Percentiles rank a stretch among this genome's conserved stretches.
Conservation (phyloP, 2,888 invertebrate species). For the Cybosia mesomella region DNA sequence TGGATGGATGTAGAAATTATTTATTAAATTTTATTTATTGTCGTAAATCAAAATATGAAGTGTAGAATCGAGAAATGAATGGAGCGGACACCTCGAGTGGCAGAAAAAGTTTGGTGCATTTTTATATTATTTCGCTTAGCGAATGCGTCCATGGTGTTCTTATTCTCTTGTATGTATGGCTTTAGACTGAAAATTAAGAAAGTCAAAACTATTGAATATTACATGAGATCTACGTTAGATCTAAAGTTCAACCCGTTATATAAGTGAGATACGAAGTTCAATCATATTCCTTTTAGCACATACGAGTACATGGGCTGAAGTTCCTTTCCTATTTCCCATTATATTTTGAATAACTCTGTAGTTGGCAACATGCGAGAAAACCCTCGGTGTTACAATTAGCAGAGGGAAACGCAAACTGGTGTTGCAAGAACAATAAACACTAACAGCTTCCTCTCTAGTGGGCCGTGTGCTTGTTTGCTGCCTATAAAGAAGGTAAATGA, state of each 20-base stretch:
- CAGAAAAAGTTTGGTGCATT: slow-evolving; percentile 29
- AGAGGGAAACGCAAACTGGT: not conserved
- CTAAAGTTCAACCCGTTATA: not conserved
- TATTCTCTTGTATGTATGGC: slow-evolving; percentile 29
- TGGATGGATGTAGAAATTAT: slow-evolving; percentile 62
- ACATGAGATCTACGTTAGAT: not conserved
- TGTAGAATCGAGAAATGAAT: slow-evolving; percentile 46
- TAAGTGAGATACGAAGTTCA: too few relatives aligned
- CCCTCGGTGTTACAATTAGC: not conserved
- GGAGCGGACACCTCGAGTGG: slow-evolving; percentile 63
- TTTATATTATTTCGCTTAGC: slow-evolving; percentile 46
- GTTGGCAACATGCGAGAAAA: too few relatives aligned
- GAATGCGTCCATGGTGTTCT: slow-evolving; percentile 46
- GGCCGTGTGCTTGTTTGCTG: too few relatives aligned
- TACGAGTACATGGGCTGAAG: too few relatives aligned
- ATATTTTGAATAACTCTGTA: too few relatives aligned
- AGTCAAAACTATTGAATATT: not conserved
- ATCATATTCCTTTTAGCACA: too few relatives aligned
- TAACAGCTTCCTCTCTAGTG: too few relatives aligned
- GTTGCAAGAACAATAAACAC: not conserved
- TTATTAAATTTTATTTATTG: slow-evolving; percentile 77
- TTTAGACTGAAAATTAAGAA: slow-evolving; percentile 11
- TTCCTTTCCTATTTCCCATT: too few relatives aligned
- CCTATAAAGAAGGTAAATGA: too few relatives aligned
- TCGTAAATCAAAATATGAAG: slow-evolving; percentile 64